Conservation (phyloP, 23 tunicate species). For the Oikopleura albicans region DNA sequence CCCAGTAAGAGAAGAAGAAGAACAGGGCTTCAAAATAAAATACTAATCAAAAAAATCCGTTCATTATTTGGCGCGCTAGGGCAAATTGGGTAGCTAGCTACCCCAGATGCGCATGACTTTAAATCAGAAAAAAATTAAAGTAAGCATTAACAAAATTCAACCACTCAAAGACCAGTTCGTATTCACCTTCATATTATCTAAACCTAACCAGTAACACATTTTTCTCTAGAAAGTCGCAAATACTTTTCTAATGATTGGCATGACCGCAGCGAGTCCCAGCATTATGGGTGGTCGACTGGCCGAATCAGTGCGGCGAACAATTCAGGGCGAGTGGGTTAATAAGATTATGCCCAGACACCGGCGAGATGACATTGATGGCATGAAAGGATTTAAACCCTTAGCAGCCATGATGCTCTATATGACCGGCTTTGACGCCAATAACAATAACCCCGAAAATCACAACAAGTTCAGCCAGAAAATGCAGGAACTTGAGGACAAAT, state of each 20-base stretch:
- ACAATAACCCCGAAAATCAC: background rate
- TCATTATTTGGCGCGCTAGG: too few species aligned
- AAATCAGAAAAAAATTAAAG: too few species aligned
- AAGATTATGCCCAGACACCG: background rate
- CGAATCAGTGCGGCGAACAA: background rate
- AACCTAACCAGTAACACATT: background rate
- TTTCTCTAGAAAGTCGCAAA: background rate
- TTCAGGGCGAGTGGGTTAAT: background rate
- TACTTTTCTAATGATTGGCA: background rate
- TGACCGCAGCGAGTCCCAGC: background rate
- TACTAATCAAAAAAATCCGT: too few species aligned
- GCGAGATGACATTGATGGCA: conserved; percentile 4
- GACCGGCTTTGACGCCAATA: background rate
- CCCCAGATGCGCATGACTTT: too few species aligned
- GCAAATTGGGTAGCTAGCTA: too few species aligned
- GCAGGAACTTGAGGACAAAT: background rate
- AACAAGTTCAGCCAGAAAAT: background rate
- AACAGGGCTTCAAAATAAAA: too few species aligned
- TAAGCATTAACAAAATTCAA: too few species aligned
- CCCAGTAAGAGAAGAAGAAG: too few species aligned
- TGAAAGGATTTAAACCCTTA: background rate
- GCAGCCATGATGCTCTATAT: conserved; percentile 10
- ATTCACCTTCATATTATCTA: too few species aligned
- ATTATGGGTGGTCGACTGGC: background rate
- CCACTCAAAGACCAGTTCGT: too few species aligned